phyloP scores from a whole-genome alignment of 2,797 vertebrate genomes.

The Merluccius polli region DNA sequence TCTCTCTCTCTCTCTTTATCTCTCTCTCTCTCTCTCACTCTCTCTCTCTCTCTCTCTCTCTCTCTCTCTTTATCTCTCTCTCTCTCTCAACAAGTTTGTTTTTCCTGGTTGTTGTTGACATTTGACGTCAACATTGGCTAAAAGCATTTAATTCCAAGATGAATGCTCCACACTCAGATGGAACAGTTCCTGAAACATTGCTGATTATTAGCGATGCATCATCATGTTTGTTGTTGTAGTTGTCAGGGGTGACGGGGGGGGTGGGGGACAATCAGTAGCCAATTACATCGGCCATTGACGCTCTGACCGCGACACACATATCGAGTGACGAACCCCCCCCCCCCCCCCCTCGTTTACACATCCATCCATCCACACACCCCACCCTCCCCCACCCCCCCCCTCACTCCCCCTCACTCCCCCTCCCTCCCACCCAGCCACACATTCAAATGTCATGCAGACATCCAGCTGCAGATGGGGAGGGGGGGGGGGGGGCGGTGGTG shows the following conservation, averaged over 20 bases:
- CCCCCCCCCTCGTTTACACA: too few species aligned
- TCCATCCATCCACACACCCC: too few species aligned
- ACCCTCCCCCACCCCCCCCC: neutral
- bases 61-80: too few species aligned
- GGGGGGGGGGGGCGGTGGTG: neutral
- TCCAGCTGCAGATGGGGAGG: neutral
- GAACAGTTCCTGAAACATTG: neutral
- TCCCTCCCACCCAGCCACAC: neutral
- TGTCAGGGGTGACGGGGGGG: neutral
- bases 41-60: too few species aligned
- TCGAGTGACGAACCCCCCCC: too few species aligned
- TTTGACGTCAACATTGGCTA: neutral
- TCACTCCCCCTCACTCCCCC: neutral
- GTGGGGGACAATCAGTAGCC: neutral
- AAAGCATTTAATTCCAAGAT: neutral
- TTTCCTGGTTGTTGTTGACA: too few species aligned
- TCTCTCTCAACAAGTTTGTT: too few species aligned
- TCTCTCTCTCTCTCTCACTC: too few species aligned
- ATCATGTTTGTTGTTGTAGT: neutral
- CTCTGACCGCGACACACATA: too few species aligned
- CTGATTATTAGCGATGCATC: too few species aligned
- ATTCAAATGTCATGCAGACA: neutral
- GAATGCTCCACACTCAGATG: neutral
- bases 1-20: too few species aligned
- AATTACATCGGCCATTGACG: neutral